Base-by-base conservation (phyloP, 2,113 vertebrate species). In the Nycticryphes semicollaris region DNA sequence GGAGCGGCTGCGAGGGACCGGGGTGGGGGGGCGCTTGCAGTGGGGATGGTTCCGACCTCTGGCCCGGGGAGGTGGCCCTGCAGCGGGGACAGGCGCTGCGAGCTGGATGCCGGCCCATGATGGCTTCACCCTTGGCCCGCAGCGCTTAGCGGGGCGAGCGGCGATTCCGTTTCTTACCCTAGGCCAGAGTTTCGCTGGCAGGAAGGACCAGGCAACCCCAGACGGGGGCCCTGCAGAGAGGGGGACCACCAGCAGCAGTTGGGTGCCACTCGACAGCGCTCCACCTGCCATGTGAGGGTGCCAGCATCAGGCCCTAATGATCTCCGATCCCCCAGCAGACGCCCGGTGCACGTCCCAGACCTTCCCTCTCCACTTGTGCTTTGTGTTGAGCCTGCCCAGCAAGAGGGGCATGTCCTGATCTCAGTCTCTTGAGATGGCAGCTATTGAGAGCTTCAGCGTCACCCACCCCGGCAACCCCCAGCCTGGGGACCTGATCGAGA, bases 401-500 rank as follows among this genome's bases (percentile, higher is more conserved):
- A 3, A 7, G 28, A 50, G 15, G 7, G 20, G 14, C 51, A 9
- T 6, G 17, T 47, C 43, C 62, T 77, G 64, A 87, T 27, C 10
- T 30, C n/a, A 1, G 4, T 2, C 45, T 3, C 68, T 93, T 7
- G 93, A 98, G 98, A 99, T 99, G 99, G 98, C 98, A 70, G 98
- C 98, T 68, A 96, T 93, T 87, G 94, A 97, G 80, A 89, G 94
- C 45, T 97, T 98, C 96, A 94, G 92, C 63, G 76, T 96, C 91
- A 90, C 93, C 43, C 90, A 94, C 82, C 92, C 96, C 23, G 96
- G 95, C 23, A 95, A 98, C 89, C 99, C 99, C 37, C 91, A 98
- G 86, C 99, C 98, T 4, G 99, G 99, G 89, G 99, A 99, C 97
- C 98, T 99, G 93, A 99, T 99, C 24, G 99, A 99, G 98, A 98